Percentiles rank a stretch among this genome's conserved stretches.
Evolutionary conservation across 1,140 invertebrate species (phyloP).

Genomic region (Amphibalanus amphitrite): DNA sequence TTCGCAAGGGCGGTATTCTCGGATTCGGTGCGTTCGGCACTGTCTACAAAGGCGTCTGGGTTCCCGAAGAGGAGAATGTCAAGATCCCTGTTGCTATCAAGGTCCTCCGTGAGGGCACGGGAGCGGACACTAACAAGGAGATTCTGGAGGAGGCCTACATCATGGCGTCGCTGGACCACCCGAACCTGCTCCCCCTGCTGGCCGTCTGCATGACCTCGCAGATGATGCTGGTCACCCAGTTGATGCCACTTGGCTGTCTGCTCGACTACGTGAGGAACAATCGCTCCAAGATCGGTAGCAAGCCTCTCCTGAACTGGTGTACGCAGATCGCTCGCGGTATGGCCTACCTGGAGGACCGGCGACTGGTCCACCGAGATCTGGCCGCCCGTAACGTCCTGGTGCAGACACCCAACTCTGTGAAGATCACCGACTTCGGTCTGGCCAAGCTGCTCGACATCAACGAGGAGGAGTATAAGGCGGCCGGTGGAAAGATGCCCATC

Average conservation of each 20-base stretch:
- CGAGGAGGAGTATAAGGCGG: constrained; percentile 90
- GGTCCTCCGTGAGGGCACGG: constrained; percentile 61
- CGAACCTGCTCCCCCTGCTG: constrained; percentile 77
- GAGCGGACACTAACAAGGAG: constrained; percentile 80
- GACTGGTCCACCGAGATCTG: constrained; percentile 87
- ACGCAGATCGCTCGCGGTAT: constrained; percentile 95
- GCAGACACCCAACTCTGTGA: constrained; percentile 80
- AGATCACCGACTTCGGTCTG: constrained; percentile 96
- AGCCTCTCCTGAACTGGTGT: constrained; percentile 88
- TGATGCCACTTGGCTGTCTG: constrained; percentile 91
- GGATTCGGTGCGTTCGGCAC: constrained; percentile 97
- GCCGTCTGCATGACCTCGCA: constrained; percentile 95
- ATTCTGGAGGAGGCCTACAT: constrained; percentile 95
- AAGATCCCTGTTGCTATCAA: constrained; percentile 98
- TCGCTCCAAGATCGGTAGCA: constrained; percentile 74
- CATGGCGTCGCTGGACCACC: constrained; percentile 94
- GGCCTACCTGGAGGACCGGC: constrained; percentile 86
- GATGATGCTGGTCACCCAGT: constrained; percentile 92
- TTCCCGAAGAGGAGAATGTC: constrained; percentile 80
- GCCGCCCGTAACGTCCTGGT: constrained; percentile 93
- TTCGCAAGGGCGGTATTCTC: constrained; percentile 71
- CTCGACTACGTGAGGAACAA: constrained; percentile 88
- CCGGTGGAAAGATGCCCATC: constrained; percentile 97
- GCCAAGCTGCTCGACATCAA: constrained; percentile 87
- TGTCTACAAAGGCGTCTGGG: constrained; percentile 95